Evolutionary conservation across 2,797 vertebrate species (phyloP), one percentile per base, ranked within the genome.

Genomic region (Pempheris klunzingeri): DNA sequence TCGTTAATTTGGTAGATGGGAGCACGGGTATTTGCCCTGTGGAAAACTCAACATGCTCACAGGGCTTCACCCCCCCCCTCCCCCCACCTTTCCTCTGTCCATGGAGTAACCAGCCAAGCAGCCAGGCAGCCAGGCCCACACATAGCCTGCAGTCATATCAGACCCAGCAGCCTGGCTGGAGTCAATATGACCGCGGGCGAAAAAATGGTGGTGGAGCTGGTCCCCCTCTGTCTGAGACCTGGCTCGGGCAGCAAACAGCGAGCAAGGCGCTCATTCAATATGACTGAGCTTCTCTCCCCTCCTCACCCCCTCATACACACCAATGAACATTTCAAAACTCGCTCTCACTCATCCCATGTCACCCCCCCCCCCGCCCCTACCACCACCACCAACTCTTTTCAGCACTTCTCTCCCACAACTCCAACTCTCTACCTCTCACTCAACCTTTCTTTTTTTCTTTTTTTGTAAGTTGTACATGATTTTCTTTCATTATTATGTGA

Each of bases 121-220:
- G 89, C 80, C 61, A 78, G 88, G 80, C 84, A 90, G 88, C 81
- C 80, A 34, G 86, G 83, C 87, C 83, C 87, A 87, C 90, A 93
- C 90, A 94, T 94, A 84, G 93, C 94, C 95, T 94, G 90, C 87
- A 92, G 95, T 92, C 93, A 94, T 94, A 90, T 93, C 89, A 92
- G 91, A 87, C 85, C 92, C 88, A 85, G 75, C 92, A 93, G 93
- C 93, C 92, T 90, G 91, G 92, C 91, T 93, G 88, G 87, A 94
- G 88, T 93, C 92, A 93, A 93, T 93, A 95, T 95, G 92, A 84
- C 95, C 92, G 81, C 87, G 74, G 94, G 95, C 94, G 30, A 90
- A 90, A 86, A 84, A 85, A 83, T 73, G 63, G 77, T 93, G 84
- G 78, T 85, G 77, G 84, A 89, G 81, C 81, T 77, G 82, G 84